A percentile compares a stretch with the other conserved stretches of the same genome.
Conservation (phyloP, 1,140 invertebrate genomes). For the Heliothis subflexa region DNA sequence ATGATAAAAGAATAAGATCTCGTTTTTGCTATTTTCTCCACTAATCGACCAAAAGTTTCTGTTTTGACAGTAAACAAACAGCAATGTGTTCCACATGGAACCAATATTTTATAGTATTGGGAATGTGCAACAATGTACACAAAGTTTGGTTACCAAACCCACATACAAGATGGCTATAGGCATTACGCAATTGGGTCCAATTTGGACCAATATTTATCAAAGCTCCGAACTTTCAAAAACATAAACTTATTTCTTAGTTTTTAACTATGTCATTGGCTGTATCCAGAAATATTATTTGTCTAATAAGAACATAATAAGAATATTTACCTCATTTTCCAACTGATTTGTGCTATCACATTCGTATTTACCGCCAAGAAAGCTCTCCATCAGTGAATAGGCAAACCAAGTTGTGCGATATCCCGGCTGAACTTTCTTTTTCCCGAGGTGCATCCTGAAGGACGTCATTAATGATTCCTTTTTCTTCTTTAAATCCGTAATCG, state of each 20-base stretch:
- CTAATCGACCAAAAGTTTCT: too few species aligned
- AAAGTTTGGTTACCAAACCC: constrained; percentile 16
- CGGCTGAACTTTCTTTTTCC: constrained; percentile 66
- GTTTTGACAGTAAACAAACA: too few species aligned
- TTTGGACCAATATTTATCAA: constrained; percentile 44
- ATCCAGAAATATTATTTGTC: not conserved
- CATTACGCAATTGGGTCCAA: constrained; percentile 46
- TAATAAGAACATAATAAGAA: constrained; percentile 2
- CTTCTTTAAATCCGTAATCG: constrained; percentile 72
- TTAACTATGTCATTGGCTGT: too few species aligned
- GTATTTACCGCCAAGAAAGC: constrained; percentile 77
- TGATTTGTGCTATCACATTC: constrained; percentile 73
- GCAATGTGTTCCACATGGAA: not conserved
- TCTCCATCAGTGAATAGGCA: constrained; percentile 74
- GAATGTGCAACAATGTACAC: not conserved
- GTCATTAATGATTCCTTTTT: constrained; percentile 81
- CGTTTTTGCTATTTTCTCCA: too few species aligned
- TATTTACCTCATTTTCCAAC: constrained; percentile 65
- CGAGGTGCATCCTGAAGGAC: constrained; percentile 72
- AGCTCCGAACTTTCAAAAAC: constrained; percentile 14
- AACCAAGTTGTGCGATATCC: constrained; percentile 73
- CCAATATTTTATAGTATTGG: not conserved
- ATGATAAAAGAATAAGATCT: too few species aligned
- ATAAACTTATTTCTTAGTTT: not conserved
- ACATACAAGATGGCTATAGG: constrained; percentile 27